Evolutionary conservation across 2,888 invertebrate species (phyloP).

Genomic region (Synergus laeviventris): DNA sequence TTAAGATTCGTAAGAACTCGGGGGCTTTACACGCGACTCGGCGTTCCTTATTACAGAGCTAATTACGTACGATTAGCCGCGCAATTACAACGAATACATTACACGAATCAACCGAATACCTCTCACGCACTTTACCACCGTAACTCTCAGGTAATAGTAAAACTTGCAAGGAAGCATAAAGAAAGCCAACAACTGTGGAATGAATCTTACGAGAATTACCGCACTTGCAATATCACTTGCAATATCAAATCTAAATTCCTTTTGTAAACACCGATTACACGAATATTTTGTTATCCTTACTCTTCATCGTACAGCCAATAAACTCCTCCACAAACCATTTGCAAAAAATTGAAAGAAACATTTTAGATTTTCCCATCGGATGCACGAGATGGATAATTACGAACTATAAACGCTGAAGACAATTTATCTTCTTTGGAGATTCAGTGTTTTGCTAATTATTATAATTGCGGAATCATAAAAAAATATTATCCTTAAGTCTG

Average conservation of each 20-base stretch:
- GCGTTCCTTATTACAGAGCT: slow-evolving; percentile 63
- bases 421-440: neutral
- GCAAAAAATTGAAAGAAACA: neutral
- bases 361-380: slow-evolving; percentile 23
- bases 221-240: neutral
- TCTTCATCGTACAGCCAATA: neutral
- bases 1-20: slow-evolving; percentile 56
- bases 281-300: neutral
- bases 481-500: neutral
- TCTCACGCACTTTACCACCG: slow-evolving; percentile 49
- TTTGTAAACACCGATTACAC: neutral
- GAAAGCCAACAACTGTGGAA: slow-evolving; percentile 19
- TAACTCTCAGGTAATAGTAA: slow-evolving; percentile 18
- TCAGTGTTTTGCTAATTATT: slow-evolving; percentile 24
- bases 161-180: slow-evolving; percentile 29
- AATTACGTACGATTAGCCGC: slow-evolving; percentile 66
- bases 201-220: neutral
- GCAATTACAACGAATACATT: slow-evolving; percentile 65
- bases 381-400: slow-evolving; percentile 19
- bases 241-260: neutral
- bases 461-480: neutral
- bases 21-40: slow-evolving; percentile 63
- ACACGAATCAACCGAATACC: slow-evolving; percentile 58
- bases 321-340: neutral
- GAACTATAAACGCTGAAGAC: neutral